Percentiles rank a stretch among this genome's conserved stretches.
These are phyloP conservation scores for Nesidiocoris tenuis DNA, from an alignment of 2,888 invertebrate genomes.

Conservation along the genomic window DNA sequence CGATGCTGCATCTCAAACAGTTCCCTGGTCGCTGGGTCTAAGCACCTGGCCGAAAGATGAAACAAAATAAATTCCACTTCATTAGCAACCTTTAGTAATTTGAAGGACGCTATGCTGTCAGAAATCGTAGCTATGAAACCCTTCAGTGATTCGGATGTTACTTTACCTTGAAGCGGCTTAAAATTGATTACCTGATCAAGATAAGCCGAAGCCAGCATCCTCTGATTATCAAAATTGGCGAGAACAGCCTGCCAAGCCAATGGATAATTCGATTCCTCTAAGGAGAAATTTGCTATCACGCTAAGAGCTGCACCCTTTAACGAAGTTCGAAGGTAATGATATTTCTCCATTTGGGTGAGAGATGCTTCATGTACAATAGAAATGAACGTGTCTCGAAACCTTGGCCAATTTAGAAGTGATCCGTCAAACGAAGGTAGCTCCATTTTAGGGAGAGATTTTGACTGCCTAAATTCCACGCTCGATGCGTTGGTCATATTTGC, in stretches of 20 bases:
- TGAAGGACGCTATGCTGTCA: not conserved
- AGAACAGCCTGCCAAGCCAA: constrained; percentile 7
- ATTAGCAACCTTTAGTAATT: not conserved
- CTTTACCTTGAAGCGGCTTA: not conserved
- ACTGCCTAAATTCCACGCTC: too few species aligned
- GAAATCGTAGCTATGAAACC: not conserved
- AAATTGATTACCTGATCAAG: not conserved
- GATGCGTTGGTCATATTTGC: too few species aligned
- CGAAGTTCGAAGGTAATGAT: constrained; percentile 10
- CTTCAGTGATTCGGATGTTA: not conserved
- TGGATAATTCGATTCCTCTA: constrained; percentile 7
- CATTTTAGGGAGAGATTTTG: constrained; percentile 24
- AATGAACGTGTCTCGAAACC: constrained; percentile 17
- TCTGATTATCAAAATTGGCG: not conserved
- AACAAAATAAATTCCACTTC: not conserved
- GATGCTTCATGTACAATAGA: constrained; percentile 10
- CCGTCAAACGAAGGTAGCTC: constrained; percentile 15
- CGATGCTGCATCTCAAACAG: not conserved
- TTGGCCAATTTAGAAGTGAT: constrained; percentile 7
- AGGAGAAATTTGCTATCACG: not conserved
- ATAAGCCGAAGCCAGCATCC: not conserved
- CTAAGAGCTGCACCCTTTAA: not conserved
- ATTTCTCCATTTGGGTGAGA: not conserved
- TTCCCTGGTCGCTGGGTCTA: not conserved
- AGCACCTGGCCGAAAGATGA: not conserved